These are phyloP conservation scores for Stenchaetothrips biformis DNA, from an alignment of 2,888 invertebrate species.

Conservation along the genomic window DNA sequence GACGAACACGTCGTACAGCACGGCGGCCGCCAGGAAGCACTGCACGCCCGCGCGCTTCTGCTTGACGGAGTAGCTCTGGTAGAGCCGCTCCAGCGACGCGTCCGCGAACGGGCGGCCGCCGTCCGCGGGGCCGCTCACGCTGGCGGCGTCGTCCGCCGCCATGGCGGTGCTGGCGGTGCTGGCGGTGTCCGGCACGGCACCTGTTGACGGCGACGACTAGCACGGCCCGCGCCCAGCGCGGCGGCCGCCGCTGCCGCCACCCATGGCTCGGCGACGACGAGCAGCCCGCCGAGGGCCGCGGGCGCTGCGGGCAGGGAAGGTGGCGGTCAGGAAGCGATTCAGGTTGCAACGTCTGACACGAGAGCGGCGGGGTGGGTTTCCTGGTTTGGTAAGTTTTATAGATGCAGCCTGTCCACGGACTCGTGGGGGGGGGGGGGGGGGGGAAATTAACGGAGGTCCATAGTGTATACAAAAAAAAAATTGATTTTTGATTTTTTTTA, in stretches of 20 bases:
- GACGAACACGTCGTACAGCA: constrained; percentile 62
- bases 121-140: constrained; percentile 22
- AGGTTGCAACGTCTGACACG: too few species aligned
- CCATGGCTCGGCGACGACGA: too few species aligned
- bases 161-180: neutral
- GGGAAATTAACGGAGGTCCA: too few species aligned
- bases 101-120: constrained; percentile 51
- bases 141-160: constrained; percentile 32
- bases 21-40: constrained; percentile 61
- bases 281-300: too few species aligned
- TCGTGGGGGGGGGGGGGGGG: too few species aligned
- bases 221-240: neutral
- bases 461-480: too few species aligned
- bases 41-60: constrained; percentile 66
- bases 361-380: too few species aligned
- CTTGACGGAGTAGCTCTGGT: constrained; percentile 65
- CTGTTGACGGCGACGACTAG: neutral
- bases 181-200: neutral
- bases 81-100: constrained; percentile 61
- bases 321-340: too few species aligned
- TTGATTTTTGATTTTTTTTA: too few species aligned
- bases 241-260: constrained; percentile 30
- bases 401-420: too few species aligned
- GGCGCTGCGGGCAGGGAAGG: too few species aligned
- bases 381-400: too few species aligned